A percentile compares a stretch with the other conserved stretches of the same genome.
phyloP scores from a whole-genome alignment of 2,113 vertebrate genomes.

The Lathamus discolor region DNA sequence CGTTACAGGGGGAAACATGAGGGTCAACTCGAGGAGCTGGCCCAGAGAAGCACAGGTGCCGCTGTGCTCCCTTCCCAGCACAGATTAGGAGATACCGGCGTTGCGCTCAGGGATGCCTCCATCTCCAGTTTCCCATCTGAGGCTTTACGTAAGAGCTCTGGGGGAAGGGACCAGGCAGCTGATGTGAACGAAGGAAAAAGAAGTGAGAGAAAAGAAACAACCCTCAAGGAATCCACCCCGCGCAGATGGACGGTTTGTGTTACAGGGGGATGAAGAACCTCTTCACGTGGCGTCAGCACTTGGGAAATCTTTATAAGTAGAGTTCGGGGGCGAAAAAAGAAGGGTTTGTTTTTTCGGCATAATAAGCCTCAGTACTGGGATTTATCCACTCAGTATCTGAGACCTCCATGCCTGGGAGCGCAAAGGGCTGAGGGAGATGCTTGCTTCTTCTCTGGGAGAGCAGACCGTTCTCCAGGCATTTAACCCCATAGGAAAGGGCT shows the following conservation, averaged over 20 bases:
- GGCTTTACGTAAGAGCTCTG: background rate
- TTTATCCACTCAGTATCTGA: background rate
- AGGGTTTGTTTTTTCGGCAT: background rate
- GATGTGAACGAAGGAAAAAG: background rate
- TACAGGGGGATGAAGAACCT: background rate
- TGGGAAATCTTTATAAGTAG: background rate
- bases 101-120: background rate
- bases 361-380: background rate
- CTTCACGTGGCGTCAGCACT: background rate
- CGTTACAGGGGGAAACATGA: background rate
- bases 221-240: background rate
- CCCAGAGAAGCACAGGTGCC: background rate
- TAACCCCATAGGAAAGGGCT: background rate
- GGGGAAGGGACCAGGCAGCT: background rate
- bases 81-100: rapidly evolving
- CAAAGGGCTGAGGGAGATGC: background rate
- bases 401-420: background rate
- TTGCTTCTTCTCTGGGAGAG: rapidly evolving
- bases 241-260: background rate
- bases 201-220: background rate
- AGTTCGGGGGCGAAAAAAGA: rapidly evolving
- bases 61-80: background rate
- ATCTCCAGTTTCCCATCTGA: background rate
- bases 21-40: background rate
- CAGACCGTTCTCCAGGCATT: background rate